These are phyloP conservation scores for Chamaetylas fuelleborni DNA, from an alignment of 2,113 vertebrate species.

Conservation along the genomic window DNA sequence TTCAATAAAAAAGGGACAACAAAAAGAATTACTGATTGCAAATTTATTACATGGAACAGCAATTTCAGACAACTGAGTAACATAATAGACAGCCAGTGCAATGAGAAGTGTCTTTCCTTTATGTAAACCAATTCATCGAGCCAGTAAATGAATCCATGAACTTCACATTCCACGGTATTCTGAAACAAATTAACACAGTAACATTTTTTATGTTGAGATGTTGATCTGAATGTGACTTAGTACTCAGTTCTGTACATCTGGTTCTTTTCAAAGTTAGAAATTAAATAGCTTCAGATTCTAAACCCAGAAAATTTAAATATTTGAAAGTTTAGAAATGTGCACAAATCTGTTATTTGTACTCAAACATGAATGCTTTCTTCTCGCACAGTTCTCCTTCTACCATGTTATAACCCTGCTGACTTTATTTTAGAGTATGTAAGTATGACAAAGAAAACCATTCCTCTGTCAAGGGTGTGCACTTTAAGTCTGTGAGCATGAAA, in stretches of 20 bases:
- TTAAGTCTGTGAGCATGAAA: neutral
- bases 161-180: slow-evolving; percentile 44
- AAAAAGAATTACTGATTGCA: slow-evolving; percentile 29
- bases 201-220: neutral
- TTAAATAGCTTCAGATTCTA: neutral
- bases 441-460: neutral
- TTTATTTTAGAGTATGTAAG: neutral
- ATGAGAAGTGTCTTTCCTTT: neutral
- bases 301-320: neutral
- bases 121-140: neutral
- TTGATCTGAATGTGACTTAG: neutral
- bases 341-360: neutral
- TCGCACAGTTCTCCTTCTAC: neutral
- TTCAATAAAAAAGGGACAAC: neutral
- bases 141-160: neutral
- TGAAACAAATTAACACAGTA: slow-evolving; percentile 43
- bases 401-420: neutral
- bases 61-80: slow-evolving; percentile 17
- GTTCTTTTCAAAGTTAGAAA: neutral
- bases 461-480: neutral
- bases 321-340: neutral
- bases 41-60: slow-evolving; percentile 60
- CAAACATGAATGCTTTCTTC: neutral
- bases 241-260: neutral
- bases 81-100: neutral